phyloP scores from a whole-genome alignment of 2,113 vertebrate species.

The Sminthopsis crassicaudata region DNA sequence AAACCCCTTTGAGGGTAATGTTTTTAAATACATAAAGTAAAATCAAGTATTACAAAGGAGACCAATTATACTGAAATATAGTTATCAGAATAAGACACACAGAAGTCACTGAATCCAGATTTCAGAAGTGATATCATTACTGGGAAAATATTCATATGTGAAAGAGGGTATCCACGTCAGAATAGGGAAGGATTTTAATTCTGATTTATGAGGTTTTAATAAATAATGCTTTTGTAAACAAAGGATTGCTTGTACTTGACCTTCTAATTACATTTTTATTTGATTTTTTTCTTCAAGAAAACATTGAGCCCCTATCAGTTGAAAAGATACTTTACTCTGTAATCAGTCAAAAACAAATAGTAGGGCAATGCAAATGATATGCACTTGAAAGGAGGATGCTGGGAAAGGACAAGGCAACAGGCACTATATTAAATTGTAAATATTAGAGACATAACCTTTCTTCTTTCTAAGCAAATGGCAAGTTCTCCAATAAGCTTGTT shows the following conservation, averaged over 20 bases:
- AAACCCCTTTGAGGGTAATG: neutral
- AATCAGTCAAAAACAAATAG: constrained; percentile 54
- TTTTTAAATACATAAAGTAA: neutral
- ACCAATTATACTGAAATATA: neutral
- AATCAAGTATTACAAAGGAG: neutral
- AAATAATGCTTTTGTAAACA: neutral
- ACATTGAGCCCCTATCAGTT: neutral
- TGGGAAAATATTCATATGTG: neutral
- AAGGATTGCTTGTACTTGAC: neutral
- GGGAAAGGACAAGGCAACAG: neutral
- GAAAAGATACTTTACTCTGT: constrained; percentile 39
- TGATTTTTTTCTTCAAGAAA: neutral
- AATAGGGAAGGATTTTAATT: neutral
- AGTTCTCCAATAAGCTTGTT: neutral
- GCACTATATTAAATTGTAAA: neutral
- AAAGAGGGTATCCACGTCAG: neutral
- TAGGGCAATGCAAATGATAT: neutral
- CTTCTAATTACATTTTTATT: constrained; percentile 34
- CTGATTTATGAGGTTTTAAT: neutral
- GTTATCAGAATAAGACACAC: neutral
- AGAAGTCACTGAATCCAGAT: neutral
- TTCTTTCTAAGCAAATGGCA: constrained; percentile 25
- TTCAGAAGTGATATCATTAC: neutral
- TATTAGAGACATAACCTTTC: neutral
- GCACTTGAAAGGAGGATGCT: neutral